Evolutionary conservation across 2,113 vertebrate species (phyloP).

Genomic region (Pyrgilauda ruficollis): DNA sequence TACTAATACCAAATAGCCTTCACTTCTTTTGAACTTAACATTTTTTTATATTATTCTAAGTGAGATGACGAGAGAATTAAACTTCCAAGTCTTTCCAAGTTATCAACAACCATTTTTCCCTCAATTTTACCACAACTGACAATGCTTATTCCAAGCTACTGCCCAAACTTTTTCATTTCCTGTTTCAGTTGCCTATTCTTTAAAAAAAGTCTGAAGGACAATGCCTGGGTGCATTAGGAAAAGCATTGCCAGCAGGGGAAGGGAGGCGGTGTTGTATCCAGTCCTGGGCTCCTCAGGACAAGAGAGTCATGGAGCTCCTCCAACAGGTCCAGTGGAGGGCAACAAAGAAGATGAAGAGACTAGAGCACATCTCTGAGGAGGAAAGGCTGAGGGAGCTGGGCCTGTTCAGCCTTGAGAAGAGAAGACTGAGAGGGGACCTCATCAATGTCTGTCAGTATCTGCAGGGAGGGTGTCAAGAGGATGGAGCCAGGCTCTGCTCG

Average conservation of each 20-base stretch:
- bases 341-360: not conserved
- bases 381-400: not conserved
- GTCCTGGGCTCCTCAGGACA: not conserved
- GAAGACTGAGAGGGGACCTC: not conserved
- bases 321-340: not conserved
- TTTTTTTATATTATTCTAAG: not conserved
- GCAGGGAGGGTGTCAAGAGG: not conserved
- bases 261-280: not conserved
- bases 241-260: not conserved
- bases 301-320: not conserved
- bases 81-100: not conserved
- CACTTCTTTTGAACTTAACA: rapidly evolving
- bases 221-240: not conserved
- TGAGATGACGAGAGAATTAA: not conserved
- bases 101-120: not conserved
- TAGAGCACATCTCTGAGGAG: not conserved
- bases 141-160: not conserved
- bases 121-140: not conserved
- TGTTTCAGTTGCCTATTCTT: not conserved
- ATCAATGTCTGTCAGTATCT: not conserved
- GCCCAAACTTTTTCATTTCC: not conserved
- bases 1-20: not conserved
- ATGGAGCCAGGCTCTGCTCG: not conserved
- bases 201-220: not conserved
- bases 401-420: not conserved